phyloP scores from a whole-genome alignment of 2,888 invertebrate species.

The Gymnosoma rotundatum region DNA sequence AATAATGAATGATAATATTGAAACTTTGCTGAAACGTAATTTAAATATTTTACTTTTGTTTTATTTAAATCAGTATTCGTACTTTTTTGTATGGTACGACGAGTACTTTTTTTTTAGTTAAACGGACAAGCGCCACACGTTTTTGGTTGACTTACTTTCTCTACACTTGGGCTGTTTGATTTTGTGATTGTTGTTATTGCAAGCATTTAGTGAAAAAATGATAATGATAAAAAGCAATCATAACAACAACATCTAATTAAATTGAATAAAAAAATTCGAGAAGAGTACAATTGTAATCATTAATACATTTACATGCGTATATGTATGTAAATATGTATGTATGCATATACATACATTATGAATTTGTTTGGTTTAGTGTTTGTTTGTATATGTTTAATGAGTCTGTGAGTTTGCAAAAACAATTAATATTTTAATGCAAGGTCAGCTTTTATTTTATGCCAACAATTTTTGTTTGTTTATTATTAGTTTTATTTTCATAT shows the following conservation, averaged over 20 bases:
- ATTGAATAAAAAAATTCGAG: not conserved
- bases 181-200: not conserved
- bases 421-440: slow-evolving; percentile 66
- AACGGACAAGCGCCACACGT: slow-evolving; percentile 49
- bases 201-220: not conserved
- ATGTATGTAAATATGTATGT: not conserved
- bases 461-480: slow-evolving; percentile 20
- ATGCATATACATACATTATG: not conserved
- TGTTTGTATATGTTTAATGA: slow-evolving; percentile 13
- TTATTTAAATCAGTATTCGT: not conserved
- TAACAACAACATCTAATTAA: slow-evolving; percentile 1
- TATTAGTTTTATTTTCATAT: slow-evolving; percentile 6
- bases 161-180: not conserved
- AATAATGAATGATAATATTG: too few species aligned
- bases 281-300: not conserved
- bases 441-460: slow-evolving; percentile 61
- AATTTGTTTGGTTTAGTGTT: not conserved
- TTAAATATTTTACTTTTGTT: not conserved
- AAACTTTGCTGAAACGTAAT: slow-evolving; percentile 4
- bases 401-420: slow-evolving; percentile 47
- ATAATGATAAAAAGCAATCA: slow-evolving; percentile 30
- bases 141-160: slow-evolving; percentile 27
- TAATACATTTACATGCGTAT: not conserved
- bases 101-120: slow-evolving; percentile 1
- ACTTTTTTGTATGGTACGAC: not conserved